Evolutionary conservation across 2,113 vertebrate species (phyloP).

Genomic region (Triplophysa tibetana): DNA sequence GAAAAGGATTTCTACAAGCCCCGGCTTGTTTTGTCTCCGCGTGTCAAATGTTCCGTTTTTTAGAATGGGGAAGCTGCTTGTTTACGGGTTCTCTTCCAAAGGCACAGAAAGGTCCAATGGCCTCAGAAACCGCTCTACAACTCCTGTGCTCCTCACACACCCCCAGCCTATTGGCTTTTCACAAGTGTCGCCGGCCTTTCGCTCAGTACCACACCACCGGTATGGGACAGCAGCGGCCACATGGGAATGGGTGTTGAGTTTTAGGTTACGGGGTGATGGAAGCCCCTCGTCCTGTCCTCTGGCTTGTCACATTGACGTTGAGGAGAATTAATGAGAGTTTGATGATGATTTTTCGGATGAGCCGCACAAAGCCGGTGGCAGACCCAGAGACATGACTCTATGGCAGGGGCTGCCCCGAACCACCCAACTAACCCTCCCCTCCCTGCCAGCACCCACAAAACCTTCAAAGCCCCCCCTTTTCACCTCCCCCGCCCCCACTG

Average conservation of each 20-base stretch:
- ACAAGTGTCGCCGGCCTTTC: conserved; percentile 55
- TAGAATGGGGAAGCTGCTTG: conserved; percentile 59
- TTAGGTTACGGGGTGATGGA: conserved; percentile 81
- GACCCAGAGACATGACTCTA: conserved; percentile 87
- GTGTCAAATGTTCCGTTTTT: conserved; percentile 61
- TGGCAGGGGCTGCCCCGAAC: conserved; percentile 83
- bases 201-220: conserved; percentile 68
- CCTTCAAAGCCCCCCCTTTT: conserved; percentile 51
- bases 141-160: conserved; percentile 52
- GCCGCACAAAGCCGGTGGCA: conserved; percentile 82
- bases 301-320: conserved; percentile 81
- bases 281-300: conserved; percentile 59
- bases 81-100: conserved; percentile 62
- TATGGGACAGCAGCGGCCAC: conserved; percentile 64
- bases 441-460: conserved; percentile 63
- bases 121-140: conserved; percentile 52
- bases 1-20: conserved; percentile 64
- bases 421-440: conserved; percentile 76
- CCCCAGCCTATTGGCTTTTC: conserved; percentile 65
- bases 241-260: conserved; percentile 87
- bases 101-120: conserved; percentile 50
- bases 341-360: conserved; percentile 83
- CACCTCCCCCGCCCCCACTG: conserved; percentile 48
- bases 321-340: conserved; percentile 91
- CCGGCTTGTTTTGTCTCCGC: conserved; percentile 58